Conservation (phyloP, 2,888 invertebrate species). For the Drosophila prostipennis region DNA sequence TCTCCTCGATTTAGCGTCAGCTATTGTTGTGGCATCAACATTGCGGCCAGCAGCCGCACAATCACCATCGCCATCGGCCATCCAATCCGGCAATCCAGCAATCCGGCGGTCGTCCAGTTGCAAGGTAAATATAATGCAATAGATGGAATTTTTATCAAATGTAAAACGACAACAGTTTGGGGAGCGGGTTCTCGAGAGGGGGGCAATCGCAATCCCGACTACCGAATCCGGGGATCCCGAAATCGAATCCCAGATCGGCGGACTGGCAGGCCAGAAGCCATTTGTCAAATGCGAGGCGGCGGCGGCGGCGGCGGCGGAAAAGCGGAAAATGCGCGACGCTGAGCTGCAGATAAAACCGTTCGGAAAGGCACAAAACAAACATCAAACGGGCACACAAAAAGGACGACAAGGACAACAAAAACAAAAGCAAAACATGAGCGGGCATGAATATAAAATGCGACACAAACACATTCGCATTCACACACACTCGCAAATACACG, state of each 20-base stretch:
- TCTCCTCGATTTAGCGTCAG: conserved; percentile 43
- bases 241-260: conserved; percentile 65
- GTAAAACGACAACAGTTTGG: conserved; percentile 62
- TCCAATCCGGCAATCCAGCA: conserved; percentile 26
- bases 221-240: conserved; percentile 53
- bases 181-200: neutral
- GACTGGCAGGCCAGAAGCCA: conserved; percentile 78
- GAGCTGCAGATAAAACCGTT: conserved; percentile 80
- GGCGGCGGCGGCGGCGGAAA: conserved; percentile 26
- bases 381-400: conserved; percentile 80
- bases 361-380: conserved; percentile 79
- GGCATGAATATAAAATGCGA: conserved; percentile 53
- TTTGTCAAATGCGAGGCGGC: conserved; percentile 80
- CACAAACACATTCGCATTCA: conserved; percentile 27
- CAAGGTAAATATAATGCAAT: conserved; percentile 64
- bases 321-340: conserved; percentile 70
- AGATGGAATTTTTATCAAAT: conserved; percentile 79
- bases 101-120: conserved; percentile 27
- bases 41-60: conserved; percentile 36
- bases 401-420: conserved; percentile 49
- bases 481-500: conserved; percentile 26
- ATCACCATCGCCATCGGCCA: conserved; percentile 16
- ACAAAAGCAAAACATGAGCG: conserved; percentile 34
- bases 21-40: conserved; percentile 50
- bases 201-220: conserved; percentile 41